Evolutionary conservation across 2,888 invertebrate species (phyloP), one percentile per base, ranked within the genome.

Genomic region (Aphodius sticticus): DNA sequence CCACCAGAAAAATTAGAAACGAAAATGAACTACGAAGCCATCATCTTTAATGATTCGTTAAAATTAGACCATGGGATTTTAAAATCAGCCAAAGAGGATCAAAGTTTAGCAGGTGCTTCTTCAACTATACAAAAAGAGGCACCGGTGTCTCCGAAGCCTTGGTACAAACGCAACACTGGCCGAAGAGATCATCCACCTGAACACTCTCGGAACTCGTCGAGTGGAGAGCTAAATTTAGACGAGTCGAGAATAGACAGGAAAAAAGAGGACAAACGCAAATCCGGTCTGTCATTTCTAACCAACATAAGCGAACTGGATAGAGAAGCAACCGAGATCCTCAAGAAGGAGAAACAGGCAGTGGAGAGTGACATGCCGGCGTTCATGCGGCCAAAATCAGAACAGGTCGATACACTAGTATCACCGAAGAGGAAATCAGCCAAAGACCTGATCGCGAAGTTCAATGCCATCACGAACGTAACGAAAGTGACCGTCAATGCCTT

Each of bases 221-320:
- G 72, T 53, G 15, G 7, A 6, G 83, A 83, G 35, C 76, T 82
- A 75, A 81, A 80, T 77, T 80, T 86, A 72, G 86, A 86, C 79
- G 83, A 87, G 53, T 86, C 85, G 14, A 80, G 77, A 80, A 78
- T 77, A 80, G 81, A 84, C 16, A 85, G 84, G 70, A 80, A 86
- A 85, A 83, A 87, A 88, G 79, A 88, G 90, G 1, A 90, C 89
- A 71, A 92, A 92, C 85, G 88, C 92, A 78, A 92, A 90, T 90
- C 92, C 0, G 91, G 92, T 84, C 84, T 94, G 87, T 91, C 92
- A 84, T 91, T 93, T 81, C 88, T 95, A 76, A 94, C 94, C 0
- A 95, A 93, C 86, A 95, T 95, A 83, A 95, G 95, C 86, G 95
- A 95, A 87, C 88, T 96, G 81, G 96, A 96, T 86, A 92, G 94